phyloP scores from a whole-genome alignment of 2,797 vertebrate genomes.

The Loris lydekkerianus region DNA sequence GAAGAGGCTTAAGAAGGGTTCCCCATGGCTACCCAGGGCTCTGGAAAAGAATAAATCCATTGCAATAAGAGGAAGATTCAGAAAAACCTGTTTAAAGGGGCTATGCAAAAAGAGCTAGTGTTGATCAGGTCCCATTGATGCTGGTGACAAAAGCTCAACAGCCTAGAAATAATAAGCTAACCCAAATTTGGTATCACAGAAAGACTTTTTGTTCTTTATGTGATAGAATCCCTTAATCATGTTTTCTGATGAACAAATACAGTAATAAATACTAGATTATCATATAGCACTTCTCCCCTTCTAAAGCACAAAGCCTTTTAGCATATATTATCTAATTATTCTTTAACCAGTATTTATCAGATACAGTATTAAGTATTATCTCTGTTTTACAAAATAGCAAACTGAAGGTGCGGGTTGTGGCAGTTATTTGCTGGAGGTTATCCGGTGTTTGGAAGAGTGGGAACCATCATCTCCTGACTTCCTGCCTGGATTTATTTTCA shows the following conservation, averaged over 20 bases:
- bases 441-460: neutral
- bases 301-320: slow-evolving; percentile 35
- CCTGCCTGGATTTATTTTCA: slow-evolving; percentile 55
- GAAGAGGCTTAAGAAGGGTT: slow-evolving; percentile 28
- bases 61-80: neutral
- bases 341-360: neutral
- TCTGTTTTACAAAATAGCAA: neutral
- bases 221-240: slow-evolving; percentile 8
- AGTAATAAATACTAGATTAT: slow-evolving; percentile 26
- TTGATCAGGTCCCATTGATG: neutral
- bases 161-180: neutral
- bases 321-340: neutral
- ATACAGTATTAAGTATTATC: neutral
- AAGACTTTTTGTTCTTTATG: slow-evolving; percentile 26
- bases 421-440: neutral
- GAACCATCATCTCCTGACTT: slow-evolving; percentile 6
- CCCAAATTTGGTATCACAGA: neutral
- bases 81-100: slow-evolving; percentile 37
- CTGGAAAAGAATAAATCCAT: slow-evolving; percentile 11
- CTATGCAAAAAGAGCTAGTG: neutral
- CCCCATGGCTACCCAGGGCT: neutral
- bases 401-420: neutral
- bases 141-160: neutral
- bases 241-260: slow-evolving; percentile 3
- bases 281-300: neutral